A percentile compares a stretch with the other conserved stretches of the same genome.
phyloP scores from a whole-genome alignment of 1,140 invertebrate species.

The Dendrolimus punctatus region DNA sequence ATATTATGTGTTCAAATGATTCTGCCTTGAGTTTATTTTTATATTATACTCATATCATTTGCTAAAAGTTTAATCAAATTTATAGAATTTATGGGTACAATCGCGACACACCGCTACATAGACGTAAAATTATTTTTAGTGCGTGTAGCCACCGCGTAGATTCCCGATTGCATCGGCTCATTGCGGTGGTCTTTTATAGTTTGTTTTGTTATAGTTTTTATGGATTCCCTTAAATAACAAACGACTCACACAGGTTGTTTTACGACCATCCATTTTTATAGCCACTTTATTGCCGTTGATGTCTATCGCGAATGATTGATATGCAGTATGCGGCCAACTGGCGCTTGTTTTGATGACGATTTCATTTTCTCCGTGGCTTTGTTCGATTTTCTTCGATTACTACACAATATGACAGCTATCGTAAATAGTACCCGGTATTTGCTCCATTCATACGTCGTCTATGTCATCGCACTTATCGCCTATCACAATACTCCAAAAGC shows the following conservation, averaged over 20 bases:
- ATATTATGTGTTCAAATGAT: no score
- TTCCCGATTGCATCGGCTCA: constrained; percentile 29
- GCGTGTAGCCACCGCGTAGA: constrained; percentile 38
- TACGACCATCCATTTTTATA: constrained; percentile 30
- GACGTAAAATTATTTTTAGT: constrained; percentile 41
- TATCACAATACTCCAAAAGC: constrained; percentile 3
- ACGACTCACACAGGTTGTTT: constrained; percentile 34
- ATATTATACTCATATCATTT: no score
- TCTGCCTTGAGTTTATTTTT: no score
- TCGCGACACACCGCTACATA: neutral
- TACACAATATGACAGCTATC: neutral
- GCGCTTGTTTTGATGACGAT: constrained; percentile 12
- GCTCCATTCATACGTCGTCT: constrained; percentile 16
- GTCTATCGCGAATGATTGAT: constrained; percentile 28
- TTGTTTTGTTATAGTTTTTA: constrained; percentile 51
- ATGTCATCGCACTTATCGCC: constrained; percentile 13
- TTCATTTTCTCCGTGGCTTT: constrained; percentile 8
- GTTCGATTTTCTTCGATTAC: neutral
- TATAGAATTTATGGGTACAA: constrained; percentile 4
- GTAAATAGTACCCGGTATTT: constrained; percentile 1
- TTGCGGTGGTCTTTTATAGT: constrained; percentile 54
- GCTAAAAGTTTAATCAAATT: no score
- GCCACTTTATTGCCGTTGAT: constrained; percentile 26
- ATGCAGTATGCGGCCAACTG: constrained; percentile 8
- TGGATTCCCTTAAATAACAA: constrained; percentile 46